phyloP scores from a whole-genome alignment of 2,888 invertebrate species.

The Spatulosminthurus flaviceps region DNA sequence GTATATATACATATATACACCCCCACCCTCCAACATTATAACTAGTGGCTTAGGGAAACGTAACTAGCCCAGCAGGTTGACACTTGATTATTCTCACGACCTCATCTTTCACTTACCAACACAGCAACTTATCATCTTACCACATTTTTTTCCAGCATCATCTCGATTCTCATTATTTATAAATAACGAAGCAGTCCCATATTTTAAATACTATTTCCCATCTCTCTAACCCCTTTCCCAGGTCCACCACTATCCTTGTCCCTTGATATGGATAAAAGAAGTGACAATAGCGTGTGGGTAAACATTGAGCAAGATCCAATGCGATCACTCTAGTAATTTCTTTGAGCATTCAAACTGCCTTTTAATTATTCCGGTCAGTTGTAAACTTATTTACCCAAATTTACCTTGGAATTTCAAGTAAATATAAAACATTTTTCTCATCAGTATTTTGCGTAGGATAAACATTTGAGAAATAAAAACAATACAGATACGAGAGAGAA shows the following conservation, averaged over 20 bases:
- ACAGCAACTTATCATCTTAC: constrained; percentile 18
- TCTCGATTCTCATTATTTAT: background rate
- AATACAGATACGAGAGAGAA: too few relatives aligned
- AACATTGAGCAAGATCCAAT: too few relatives aligned
- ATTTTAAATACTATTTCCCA: background rate
- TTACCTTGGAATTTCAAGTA: background rate
- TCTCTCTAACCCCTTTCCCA: background rate
- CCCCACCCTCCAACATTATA: constrained; percentile 7
- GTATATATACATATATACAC: too few relatives aligned
- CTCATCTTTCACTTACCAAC: constrained; percentile 48
- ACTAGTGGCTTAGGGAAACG: background rate
- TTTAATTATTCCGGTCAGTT: constrained; percentile 6
- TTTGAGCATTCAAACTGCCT: background rate
- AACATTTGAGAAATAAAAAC: background rate
- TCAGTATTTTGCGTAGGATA: too few relatives aligned
- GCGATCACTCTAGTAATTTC: too few relatives aligned
- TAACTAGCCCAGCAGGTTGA: constrained; percentile 37
- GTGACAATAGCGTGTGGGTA: too few relatives aligned
- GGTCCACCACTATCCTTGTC: too few relatives aligned
- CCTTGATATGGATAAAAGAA: too few relatives aligned
- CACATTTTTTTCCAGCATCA: background rate
- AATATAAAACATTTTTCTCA: too few relatives aligned
- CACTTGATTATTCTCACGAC: constrained; percentile 49
- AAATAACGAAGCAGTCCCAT: background rate
- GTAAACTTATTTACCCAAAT: background rate